Evolutionary conservation across 2,888 invertebrate genomes (phyloP).

Genomic region (Trachelus stipa): DNA sequence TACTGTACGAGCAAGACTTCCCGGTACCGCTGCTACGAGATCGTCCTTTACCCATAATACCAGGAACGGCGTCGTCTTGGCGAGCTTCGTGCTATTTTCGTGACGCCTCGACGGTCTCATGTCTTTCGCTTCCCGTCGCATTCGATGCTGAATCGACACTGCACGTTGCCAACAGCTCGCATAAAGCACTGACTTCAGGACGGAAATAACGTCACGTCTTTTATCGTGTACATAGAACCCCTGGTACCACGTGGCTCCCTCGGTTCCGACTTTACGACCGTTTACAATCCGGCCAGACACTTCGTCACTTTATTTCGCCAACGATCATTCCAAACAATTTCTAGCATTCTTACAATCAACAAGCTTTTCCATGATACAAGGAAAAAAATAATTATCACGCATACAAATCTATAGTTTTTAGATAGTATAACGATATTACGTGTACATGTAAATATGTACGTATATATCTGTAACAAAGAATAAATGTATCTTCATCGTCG

Average conservation of each 20-base stretch:
- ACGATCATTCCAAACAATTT: not conserved
- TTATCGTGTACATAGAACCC: not conserved
- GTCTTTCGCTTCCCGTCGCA: not conserved
- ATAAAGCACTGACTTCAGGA: not conserved
- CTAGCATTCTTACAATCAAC: not conserved
- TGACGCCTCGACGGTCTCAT: not conserved
- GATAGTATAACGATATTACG: too few relatives aligned
- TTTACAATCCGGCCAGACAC: not conserved
- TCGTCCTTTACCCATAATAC: not conserved
- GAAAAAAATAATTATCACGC: not conserved
- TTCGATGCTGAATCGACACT: not conserved
- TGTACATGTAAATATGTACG: too few relatives aligned
- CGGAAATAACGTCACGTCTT: not conserved
- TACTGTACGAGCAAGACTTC: not conserved
- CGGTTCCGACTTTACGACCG: not conserved
- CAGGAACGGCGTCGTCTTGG: not conserved
- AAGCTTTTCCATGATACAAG: not conserved
- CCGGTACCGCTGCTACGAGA: not conserved
- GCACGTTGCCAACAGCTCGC: not conserved
- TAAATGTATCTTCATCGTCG: not conserved
- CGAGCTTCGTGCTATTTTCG: not conserved
- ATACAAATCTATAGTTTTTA: not conserved
- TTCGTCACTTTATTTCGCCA: not conserved
- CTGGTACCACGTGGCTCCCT: not conserved
- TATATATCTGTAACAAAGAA: too few relatives aligned